These are phyloP conservation scores for Lophius americanus DNA, from an alignment of 2,797 vertebrate genomes.

Conservation along the genomic window DNA sequence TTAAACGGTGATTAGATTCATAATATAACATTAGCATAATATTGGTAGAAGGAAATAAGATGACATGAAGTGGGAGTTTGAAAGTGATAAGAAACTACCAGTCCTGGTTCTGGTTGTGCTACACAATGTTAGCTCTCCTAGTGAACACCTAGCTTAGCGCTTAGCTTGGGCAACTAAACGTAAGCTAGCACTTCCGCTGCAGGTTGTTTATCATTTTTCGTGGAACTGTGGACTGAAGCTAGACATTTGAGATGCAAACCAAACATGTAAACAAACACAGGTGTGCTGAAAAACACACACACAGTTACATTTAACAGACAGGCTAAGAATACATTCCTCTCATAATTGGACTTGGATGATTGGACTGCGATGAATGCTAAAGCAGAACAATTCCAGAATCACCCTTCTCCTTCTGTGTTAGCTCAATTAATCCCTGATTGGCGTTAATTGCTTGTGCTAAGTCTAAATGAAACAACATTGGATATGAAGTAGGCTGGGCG, in stretches of 20 bases:
- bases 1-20: too few species aligned
- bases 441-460: conserved; percentile 78
- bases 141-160: too few species aligned
- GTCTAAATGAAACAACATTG: conserved; percentile 67
- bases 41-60: too few species aligned
- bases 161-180: too few species aligned
- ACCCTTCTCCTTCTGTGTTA: conserved; percentile 72
- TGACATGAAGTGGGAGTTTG: too few species aligned
- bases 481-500: conserved; percentile 61
- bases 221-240: background rate
- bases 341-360: conserved; percentile 72
- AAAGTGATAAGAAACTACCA: too few species aligned
- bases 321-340: conserved; percentile 63
- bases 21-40: too few species aligned
- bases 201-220: background rate
- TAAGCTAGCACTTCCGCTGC: too few species aligned
- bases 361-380: conserved; percentile 49
- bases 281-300: background rate
- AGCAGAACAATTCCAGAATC: conserved; percentile 66
- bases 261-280: too few species aligned
- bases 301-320: conserved; percentile 43
- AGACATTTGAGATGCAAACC: background rate
- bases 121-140: too few species aligned
- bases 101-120: too few species aligned
- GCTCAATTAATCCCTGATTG: conserved; percentile 84